Conservation (phyloP, 1,140 invertebrate genomes). For the Pseudomyrmex dendroicus region DNA sequence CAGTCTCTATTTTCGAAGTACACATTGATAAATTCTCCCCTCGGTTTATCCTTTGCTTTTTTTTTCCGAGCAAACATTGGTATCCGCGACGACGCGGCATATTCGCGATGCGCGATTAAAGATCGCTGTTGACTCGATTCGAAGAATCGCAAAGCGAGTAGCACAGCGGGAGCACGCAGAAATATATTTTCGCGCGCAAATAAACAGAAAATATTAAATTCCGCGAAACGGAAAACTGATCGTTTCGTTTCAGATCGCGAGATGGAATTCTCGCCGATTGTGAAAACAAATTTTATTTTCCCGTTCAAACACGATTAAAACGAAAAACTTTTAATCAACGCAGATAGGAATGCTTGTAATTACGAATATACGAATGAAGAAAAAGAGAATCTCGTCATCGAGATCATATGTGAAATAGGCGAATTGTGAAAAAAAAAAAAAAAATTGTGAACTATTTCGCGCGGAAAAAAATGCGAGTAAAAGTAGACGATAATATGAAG, state of each 20-base stretch:
- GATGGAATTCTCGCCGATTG: constrained; percentile 3
- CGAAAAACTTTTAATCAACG: neutral
- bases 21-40: constrained; percentile 44
- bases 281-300: constrained; percentile 5
- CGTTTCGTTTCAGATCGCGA: neutral
- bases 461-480: neutral
- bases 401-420: too few species aligned
- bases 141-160: constrained; percentile 29
- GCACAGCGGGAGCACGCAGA: constrained; percentile 25
- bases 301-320: neutral
- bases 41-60: constrained; percentile 44
- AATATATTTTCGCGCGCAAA: constrained; percentile 61
- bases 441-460: neutral
- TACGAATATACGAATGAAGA: neutral
- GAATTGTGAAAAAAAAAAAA: neutral
- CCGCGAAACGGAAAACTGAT: constrained; percentile 34
- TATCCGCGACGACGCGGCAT: constrained; percentile 13
- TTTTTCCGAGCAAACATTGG: constrained; percentile 55
- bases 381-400: neutral
- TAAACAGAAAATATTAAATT: constrained; percentile 65
- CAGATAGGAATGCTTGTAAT: neutral
- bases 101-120: constrained; percentile 55
- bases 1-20: constrained; percentile 50
- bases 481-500: neutral
- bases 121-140: constrained; percentile 54